Evolutionary conservation across 2,113 vertebrate species (phyloP).

Genomic region (Corythaeola cristata): DNA sequence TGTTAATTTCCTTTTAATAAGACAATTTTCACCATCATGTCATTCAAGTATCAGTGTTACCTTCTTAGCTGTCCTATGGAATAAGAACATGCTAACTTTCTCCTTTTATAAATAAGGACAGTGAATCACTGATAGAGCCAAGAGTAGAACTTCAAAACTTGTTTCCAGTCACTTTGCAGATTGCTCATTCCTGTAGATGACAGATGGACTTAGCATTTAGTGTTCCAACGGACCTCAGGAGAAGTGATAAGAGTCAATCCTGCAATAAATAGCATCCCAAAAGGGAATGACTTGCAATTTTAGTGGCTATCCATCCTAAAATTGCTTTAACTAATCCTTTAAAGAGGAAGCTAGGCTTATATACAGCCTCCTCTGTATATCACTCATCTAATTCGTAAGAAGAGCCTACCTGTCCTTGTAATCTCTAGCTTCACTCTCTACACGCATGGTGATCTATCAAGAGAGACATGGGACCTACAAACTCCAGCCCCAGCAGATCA

Average conservation of each 20-base stretch:
- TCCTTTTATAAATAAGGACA: not conserved
- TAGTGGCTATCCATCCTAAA: not conserved
- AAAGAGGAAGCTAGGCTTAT: not conserved
- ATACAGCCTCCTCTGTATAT: not conserved
- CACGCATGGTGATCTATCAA: not conserved
- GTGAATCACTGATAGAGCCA: not conserved
- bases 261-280: not conserved
- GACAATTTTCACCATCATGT: not conserved
- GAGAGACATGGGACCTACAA: not conserved
- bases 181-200: not conserved
- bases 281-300: not conserved
- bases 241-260: not conserved
- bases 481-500: not conserved
- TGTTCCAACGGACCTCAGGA: not conserved
- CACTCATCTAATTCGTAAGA: not conserved
- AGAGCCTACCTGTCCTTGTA: not conserved
- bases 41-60: not conserved
- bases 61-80: not conserved
- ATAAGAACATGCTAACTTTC: not conserved
- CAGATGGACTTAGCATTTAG: not conserved
- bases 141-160: not conserved
- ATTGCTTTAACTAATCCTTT: not conserved
- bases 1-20: not conserved
- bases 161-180: not conserved
- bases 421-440: not conserved